phyloP scores from a whole-genome alignment of 1,140 invertebrate species.

The Plutomurus gul region DNA sequence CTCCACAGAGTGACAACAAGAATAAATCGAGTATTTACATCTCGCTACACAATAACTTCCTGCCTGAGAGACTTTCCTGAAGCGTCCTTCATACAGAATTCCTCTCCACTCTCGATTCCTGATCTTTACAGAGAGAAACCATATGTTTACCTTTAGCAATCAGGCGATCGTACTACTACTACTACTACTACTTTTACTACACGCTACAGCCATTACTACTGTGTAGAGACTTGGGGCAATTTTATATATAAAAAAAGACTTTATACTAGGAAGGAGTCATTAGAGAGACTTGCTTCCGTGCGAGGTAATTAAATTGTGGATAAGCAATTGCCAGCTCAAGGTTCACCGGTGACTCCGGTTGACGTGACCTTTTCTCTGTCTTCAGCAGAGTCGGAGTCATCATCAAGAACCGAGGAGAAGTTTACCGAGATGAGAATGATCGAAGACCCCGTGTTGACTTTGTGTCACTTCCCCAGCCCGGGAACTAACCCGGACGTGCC shows the following conservation, averaged over 20 bases:
- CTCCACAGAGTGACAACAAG: no score
- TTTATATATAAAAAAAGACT: neutral
- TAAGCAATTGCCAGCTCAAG: conserved; percentile 41
- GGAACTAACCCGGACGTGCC: conserved; percentile 53
- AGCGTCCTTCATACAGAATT: no score
- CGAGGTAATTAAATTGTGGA: conserved; percentile 49
- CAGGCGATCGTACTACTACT: neutral
- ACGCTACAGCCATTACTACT: neutral
- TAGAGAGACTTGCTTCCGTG: neutral
- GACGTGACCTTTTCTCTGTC: conserved; percentile 48
- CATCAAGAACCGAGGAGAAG: conserved; percentile 43
- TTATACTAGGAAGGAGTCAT: neutral
- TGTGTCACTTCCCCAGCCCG: conserved; percentile 54
- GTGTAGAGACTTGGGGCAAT: no score
- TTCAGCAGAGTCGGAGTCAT: conserved; percentile 50
- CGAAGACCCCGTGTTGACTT: conserved; percentile 54
- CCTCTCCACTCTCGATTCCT: no score
- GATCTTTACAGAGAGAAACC: no score
- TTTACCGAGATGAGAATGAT: conserved; percentile 54
- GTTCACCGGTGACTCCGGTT: conserved; percentile 52
- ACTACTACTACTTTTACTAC: neutral
- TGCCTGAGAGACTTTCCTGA: no score
- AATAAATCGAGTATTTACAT: no score
- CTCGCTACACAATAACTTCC: no score
- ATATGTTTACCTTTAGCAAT: no score